Evolutionary conservation across 1,140 invertebrate species (phyloP).

Genomic region (Drosophila trapezifrons): DNA sequence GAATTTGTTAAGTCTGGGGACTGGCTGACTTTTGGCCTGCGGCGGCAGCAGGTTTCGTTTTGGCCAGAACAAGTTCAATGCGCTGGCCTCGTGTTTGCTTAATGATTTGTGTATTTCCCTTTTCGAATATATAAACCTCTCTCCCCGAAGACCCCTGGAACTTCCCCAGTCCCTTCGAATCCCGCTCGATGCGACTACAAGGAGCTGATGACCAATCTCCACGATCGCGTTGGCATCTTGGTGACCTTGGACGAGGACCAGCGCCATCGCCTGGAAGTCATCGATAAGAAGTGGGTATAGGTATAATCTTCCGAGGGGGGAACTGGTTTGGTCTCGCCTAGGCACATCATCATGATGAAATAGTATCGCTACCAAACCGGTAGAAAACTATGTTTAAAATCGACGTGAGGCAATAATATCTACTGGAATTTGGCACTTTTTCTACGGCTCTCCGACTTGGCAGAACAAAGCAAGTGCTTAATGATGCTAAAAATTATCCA

Average conservation of each 20-base stretch:
- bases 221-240: constrained; percentile 84
- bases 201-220: constrained; percentile 73
- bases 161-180: neutral
- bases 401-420: neutral
- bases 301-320: neutral
- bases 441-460: constrained; percentile 26
- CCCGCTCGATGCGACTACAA: constrained; percentile 53
- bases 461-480: constrained; percentile 23
- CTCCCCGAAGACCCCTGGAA: neutral
- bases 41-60: constrained; percentile 44
- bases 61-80: constrained; percentile 51
- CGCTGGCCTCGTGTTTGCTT: constrained; percentile 43
- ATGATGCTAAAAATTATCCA: constrained; percentile 23
- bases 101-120: constrained; percentile 13
- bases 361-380: constrained; percentile 35
- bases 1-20: constrained; percentile 2
- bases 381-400: constrained; percentile 23
- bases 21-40: constrained; percentile 28
- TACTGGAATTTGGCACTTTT: constrained; percentile 28
- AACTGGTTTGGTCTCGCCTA: constrained; percentile 48
- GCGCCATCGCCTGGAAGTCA: constrained; percentile 82
- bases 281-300: constrained; percentile 85
- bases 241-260: constrained; percentile 84
- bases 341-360: constrained; percentile 13
- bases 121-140: neutral